Percentiles rank a stretch among this genome's conserved stretches.
These are phyloP conservation scores for Atherinosoma microstoma DNA, from an alignment of 2,797 vertebrate species.

Conservation along the genomic window DNA sequence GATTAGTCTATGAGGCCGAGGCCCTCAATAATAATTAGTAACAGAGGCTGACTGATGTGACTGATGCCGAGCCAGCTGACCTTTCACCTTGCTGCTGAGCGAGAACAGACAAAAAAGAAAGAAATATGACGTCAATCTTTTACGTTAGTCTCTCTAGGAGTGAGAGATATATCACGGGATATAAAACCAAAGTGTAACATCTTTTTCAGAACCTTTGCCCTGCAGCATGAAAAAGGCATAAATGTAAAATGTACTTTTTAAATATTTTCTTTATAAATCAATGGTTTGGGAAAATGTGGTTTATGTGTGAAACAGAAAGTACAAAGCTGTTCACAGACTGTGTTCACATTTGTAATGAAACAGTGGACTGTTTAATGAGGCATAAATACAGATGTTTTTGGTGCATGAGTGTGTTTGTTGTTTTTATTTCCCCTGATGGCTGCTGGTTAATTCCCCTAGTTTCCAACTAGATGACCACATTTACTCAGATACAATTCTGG, in stretches of 20 bases:
- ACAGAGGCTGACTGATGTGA: slow-evolving; percentile 74
- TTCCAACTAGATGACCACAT: slow-evolving; percentile 26
- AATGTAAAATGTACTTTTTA: not conserved
- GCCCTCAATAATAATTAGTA: slow-evolving; percentile 79
- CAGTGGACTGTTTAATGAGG: slow-evolving; percentile 15
- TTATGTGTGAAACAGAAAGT: slow-evolving; percentile 1
- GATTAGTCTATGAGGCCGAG: slow-evolving; percentile 52
- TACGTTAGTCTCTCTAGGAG: slow-evolving; percentile 17
- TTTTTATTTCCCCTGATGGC: slow-evolving; percentile 24
- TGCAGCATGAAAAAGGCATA: not conserved
- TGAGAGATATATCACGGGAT: slow-evolving; percentile 33
- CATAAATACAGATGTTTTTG: slow-evolving; percentile 28
- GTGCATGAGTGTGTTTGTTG: slow-evolving; percentile 12
- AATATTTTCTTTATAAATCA: not conserved
- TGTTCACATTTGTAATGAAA: slow-evolving; percentile 2
- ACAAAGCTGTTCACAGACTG: not conserved
- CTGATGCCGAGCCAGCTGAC: slow-evolving; percentile 73
- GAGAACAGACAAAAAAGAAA: slow-evolving; percentile 51
- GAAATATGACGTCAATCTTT: slow-evolving; percentile 71
- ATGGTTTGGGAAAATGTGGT: slow-evolving; percentile 12
- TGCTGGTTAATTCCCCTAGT: slow-evolving; percentile 30
- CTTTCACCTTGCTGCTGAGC: slow-evolving; percentile 65
- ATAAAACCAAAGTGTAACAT: slow-evolving; percentile 8
- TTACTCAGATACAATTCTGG: slow-evolving; percentile 12
- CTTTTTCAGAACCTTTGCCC: not conserved